Base-by-base conservation (phyloP, 2,113 vertebrate genomes). In the Sylvia atricapilla region DNA sequence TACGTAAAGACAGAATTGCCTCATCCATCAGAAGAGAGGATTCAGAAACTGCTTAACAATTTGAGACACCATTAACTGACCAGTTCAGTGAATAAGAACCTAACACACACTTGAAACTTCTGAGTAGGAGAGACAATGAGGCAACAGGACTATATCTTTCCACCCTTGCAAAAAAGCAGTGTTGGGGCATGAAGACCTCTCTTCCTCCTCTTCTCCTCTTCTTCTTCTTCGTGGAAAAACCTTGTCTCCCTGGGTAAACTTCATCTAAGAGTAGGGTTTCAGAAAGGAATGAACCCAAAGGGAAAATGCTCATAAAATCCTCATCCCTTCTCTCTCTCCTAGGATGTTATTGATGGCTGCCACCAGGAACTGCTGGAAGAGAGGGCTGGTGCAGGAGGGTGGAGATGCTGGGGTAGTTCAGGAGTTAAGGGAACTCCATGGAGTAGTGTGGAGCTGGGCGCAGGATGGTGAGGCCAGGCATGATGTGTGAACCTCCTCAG, bases 1-100 rank as follows among this genome's bases (percentile, higher is more conserved):
- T 96, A 95, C 31, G 31, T 88, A 94, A 92, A 78, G 64, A 33
- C 52, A 94, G 93, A 94, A 95, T 89, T 92, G 73, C 72, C 79
- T 96, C 86, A 94, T 96, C 88, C 73, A 92, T 92, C 96, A 93
- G 79, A 82, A 75, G 35, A 75, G 63, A 88, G 53, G 44, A 93
- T 88, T 60, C 68, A 96, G 92, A 94, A 92, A 66, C 68, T 92
- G 83, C 52, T 87, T 89, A 86, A 72, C 76, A 75, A 46, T 84
- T 86, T 90, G 76, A 84, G 78, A 60, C 68, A 78, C 44, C 44
- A 25, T 56, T 88, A 95, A 78, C 66, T 78, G 86, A 81, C 39
- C 20, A 72, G 15, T 41, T 89, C 83, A 58, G n/a, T 73, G 83
- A 92, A 66, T 56, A 74, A 78, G 76, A 93, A 63, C 43, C 20